phyloP scores from a whole-genome alignment of 2,113 vertebrate species.

The Thinocorus orbignyianus region DNA sequence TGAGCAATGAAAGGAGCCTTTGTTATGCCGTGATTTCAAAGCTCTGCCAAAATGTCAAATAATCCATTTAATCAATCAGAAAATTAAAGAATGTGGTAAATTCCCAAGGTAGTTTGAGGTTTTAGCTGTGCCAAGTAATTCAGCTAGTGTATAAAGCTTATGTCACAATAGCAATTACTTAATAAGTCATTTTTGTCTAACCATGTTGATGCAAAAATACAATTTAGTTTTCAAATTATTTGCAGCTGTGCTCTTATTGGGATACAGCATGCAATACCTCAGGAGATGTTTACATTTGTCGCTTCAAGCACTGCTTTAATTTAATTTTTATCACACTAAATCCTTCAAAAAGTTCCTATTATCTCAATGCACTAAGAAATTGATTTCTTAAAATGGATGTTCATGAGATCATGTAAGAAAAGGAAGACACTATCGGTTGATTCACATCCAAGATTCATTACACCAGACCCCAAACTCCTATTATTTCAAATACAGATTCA shows the following conservation, averaged over 20 bases:
- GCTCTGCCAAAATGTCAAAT: conserved; percentile 80
- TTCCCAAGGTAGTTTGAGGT: conserved; percentile 60
- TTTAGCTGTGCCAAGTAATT: conserved; percentile 67
- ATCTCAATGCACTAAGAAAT: neutral
- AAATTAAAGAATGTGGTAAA: conserved; percentile 77
- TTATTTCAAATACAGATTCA: neutral
- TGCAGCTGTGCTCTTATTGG: conserved; percentile 54
- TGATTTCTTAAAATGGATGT: neutral
- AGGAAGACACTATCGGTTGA: neutral
- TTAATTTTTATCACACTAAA: conserved; percentile 38
- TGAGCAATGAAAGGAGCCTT: conserved; percentile 72
- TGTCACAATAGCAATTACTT: conserved; percentile 78
- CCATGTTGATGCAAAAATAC: conserved; percentile 64
- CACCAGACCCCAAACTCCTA: neutral
- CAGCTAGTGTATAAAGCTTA: conserved; percentile 57
- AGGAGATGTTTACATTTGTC: conserved; percentile 46
- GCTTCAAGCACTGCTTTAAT: conserved; percentile 39
- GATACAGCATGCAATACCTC: conserved; percentile 28
- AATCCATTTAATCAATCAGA: conserved; percentile 82
- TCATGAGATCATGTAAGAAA: neutral
- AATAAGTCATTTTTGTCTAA: conserved; percentile 73
- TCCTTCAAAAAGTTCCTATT: conserved; percentile 1
- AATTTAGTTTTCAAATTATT: conserved; percentile 73
- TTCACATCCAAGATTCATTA: neutral
- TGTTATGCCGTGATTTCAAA: conserved; percentile 70